Conservation (phyloP, 2,797 vertebrate genomes). For the Cryptoprocta ferox region DNA sequence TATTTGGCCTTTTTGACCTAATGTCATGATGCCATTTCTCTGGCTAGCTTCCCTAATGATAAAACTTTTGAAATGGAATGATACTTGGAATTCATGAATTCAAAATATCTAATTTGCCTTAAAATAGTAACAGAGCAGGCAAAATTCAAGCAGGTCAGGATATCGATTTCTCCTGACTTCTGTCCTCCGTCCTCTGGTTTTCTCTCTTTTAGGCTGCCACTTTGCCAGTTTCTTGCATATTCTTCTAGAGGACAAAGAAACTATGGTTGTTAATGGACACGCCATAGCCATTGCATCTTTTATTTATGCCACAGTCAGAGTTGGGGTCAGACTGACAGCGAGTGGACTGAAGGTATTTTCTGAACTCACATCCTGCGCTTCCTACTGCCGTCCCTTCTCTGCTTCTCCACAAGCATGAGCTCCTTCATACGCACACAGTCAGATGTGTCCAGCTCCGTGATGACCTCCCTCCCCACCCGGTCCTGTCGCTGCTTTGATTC, state of each 20-base stretch:
- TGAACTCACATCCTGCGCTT: background rate
- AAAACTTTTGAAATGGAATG: slow-evolving; percentile 33
- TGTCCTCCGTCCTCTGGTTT: background rate
- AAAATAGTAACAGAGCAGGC: slow-evolving; percentile 5
- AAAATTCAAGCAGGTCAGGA: background rate
- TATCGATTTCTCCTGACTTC: background rate
- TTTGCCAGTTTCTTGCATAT: background rate
- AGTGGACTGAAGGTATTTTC: background rate
- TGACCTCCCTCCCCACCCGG: background rate
- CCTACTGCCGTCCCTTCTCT: background rate
- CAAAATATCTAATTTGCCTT: slow-evolving; percentile 32
- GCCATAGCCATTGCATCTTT: background rate
- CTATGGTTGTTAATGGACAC: background rate
- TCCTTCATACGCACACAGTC: background rate
- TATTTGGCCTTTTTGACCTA: slow-evolving; percentile 41
- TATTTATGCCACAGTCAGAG: background rate
- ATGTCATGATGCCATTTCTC: background rate
- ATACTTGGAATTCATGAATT: slow-evolving; percentile 49
- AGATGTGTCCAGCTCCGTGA: background rate
- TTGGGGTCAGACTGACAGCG: background rate
- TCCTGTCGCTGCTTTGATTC: background rate
- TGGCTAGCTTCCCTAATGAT: slow-evolving; percentile 32
- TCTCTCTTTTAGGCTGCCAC: background rate
- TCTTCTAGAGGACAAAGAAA: slow-evolving; percentile 49
- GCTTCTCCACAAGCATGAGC: background rate